Base-by-base conservation (phyloP, 1,140 invertebrate species). In the Theocolax elegans region DNA sequence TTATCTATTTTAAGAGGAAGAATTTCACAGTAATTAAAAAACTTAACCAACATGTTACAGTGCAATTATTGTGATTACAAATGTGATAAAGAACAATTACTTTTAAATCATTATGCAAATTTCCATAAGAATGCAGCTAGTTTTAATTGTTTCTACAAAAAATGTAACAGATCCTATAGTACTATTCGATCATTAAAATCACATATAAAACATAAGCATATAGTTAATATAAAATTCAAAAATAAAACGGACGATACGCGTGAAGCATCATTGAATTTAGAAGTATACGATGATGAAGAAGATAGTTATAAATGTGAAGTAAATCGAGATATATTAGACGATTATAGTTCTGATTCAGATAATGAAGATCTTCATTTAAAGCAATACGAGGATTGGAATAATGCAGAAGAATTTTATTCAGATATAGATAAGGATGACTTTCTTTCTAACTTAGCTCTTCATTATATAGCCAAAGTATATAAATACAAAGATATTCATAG, bases 291-390 rank as follows among this genome's bases (percentile, higher is more conserved):
- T 3, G 19, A 23, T 23, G 21, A 51, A 4, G 6, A 51, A 4
- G 7, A 9, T 51, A 23, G 19, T 51, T 8, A 21, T 23, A 12
- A 7, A 38, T 6, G 12, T 6, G 35, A 38, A 38, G 12, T 7
- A n/a, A n/a, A n/a, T n/a, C n/a, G n/a, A 23, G 49, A 51, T 23
- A 23, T n/a, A 38, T 7, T 38, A 7, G 6, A 12, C 12, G 35
- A 38, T 38, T 7, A 12, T 38, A 12, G 12, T 12, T 38, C 35
- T 38, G 6, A 6, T 38, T 6, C 6, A 38, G 7, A n/a, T 15
- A 48, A 48, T 48, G 44, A 48, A 48, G n/a, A n/a, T n/a, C n/a
- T n/a, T n/a, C n/a, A n/a, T 48, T 9, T 48, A 48, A 4, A 48
- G 6, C n/a, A 9, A 48, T n/a, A 9, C 4, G 13, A 9, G 44